Conservation (phyloP, 2,888 invertebrate species). For the Calameuta pallipes region DNA sequence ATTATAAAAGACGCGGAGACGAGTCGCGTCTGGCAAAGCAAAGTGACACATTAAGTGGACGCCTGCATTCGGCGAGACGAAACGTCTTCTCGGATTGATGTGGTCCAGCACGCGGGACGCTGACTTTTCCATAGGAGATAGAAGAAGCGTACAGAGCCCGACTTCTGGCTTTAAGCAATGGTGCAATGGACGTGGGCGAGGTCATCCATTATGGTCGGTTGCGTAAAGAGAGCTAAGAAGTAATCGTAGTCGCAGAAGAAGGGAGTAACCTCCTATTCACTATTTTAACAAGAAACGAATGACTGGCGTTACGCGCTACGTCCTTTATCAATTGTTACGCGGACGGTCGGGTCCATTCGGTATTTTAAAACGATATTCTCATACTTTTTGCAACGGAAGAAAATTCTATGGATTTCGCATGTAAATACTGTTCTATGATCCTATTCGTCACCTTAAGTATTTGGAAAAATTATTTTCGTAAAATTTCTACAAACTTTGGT, state of each 20-base stretch:
- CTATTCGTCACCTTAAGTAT: neutral
- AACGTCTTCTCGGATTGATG: neutral
- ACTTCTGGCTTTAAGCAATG: neutral
- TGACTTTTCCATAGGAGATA: neutral
- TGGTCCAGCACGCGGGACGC: neutral
- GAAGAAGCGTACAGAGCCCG: neutral
- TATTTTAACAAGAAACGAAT: neutral
- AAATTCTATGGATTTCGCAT: neutral
- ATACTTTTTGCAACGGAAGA: neutral
- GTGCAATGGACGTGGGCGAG: slow-evolving; percentile 6
- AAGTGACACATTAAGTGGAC: neutral
- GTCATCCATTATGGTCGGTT: neutral
- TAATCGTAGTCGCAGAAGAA: neutral
- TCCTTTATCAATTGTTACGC: neutral
- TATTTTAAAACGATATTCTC: neutral
- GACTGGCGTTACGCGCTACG: neutral
- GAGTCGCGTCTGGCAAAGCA: neutral
- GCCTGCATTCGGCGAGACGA: neutral
- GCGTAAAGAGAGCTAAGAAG: neutral
- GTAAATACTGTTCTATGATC: neutral
- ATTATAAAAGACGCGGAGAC: neutral
- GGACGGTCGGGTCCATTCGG: neutral
- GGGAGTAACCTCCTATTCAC: neutral
- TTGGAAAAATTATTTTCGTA: neutral
- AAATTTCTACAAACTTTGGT: neutral